A percentile compares a stretch with the other conserved stretches of the same genome.
Evolutionary conservation across 2,888 invertebrate species (phyloP).

Genomic region (Harpagoxenus sublaevis): DNA sequence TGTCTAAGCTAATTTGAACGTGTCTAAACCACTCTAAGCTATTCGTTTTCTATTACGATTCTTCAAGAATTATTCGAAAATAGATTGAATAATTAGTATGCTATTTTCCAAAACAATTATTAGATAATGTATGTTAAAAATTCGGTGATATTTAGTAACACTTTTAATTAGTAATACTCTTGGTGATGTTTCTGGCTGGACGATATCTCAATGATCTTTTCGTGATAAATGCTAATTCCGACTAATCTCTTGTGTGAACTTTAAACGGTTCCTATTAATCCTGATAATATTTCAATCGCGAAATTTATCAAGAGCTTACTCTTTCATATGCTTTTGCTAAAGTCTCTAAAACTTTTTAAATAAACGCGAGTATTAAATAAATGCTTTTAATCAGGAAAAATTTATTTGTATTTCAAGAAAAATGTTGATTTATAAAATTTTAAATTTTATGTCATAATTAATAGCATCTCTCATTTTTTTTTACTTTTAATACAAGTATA

Average conservation of each 20-base stretch:
- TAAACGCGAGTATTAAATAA: background rate
- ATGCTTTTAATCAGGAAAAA: background rate
- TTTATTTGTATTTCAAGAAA: background rate
- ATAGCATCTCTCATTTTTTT: background rate
- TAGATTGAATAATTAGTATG: background rate
- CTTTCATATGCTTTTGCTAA: background rate
- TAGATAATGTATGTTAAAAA: background rate
- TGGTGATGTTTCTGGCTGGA: background rate
- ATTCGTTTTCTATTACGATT: background rate
- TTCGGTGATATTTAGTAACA: background rate
- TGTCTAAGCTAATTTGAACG: background rate
- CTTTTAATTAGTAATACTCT: background rate
- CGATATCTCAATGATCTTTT: background rate
- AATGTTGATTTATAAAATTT: background rate
- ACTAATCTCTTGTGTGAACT: constrained; percentile 23
- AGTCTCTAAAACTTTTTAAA: background rate
- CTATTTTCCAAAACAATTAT: background rate
- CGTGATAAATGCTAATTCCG: background rate
- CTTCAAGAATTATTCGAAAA: background rate
- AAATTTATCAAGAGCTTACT: constrained; percentile 18
- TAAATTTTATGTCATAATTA: background rate
- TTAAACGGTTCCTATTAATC: background rate
- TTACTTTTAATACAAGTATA: background rate
- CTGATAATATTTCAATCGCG: background rate
- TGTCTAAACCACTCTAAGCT: background rate